Evolutionary conservation across 2,797 vertebrate genomes (phyloP).

Genomic region (Enteromius treurensis): DNA sequence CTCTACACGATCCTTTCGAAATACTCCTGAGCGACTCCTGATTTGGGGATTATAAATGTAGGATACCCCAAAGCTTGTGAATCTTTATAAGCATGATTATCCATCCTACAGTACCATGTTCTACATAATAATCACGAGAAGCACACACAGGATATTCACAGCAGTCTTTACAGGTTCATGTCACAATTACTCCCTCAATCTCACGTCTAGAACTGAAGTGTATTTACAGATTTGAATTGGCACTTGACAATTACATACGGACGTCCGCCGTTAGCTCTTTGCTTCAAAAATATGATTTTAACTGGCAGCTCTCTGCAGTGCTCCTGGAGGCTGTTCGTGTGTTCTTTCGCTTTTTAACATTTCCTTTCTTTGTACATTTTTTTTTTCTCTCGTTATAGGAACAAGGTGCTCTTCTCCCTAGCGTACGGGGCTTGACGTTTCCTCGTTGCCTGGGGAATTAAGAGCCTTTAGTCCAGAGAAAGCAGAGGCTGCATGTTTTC

Average conservation of each 20-base stretch:
- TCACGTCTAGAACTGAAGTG: constrained; percentile 71
- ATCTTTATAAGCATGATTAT: constrained; percentile 27
- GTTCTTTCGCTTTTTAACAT: constrained; percentile 35
- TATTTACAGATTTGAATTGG: constrained; percentile 90
- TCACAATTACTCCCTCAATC: constrained; percentile 75
- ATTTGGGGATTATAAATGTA: constrained; percentile 46
- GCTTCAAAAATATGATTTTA: constrained; percentile 52
- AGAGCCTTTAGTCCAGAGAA: constrained; percentile 87
- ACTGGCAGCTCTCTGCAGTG: constrained; percentile 35
- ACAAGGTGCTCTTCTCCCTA: constrained; percentile 36
- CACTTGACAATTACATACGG: constrained; percentile 89
- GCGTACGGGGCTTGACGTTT: constrained; percentile 34
- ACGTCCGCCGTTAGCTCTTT: constrained; percentile 62
- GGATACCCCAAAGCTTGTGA: constrained; percentile 12
- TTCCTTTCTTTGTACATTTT: constrained; percentile 39
- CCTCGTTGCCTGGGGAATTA: constrained; percentile 28
- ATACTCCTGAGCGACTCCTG: constrained; percentile 66
- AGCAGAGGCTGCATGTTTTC: constrained; percentile 98
- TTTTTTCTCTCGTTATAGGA: constrained; percentile 34
- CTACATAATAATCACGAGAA: constrained; percentile 63
- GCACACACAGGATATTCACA: constrained; percentile 65
- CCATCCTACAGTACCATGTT: constrained; percentile 38
- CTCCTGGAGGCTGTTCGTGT: constrained; percentile 33
- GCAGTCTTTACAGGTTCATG: constrained; percentile 62
- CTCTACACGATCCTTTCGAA: constrained; percentile 29